phyloP scores from a whole-genome alignment of 2,113 vertebrate genomes.

The Ursus arctos region DNA sequence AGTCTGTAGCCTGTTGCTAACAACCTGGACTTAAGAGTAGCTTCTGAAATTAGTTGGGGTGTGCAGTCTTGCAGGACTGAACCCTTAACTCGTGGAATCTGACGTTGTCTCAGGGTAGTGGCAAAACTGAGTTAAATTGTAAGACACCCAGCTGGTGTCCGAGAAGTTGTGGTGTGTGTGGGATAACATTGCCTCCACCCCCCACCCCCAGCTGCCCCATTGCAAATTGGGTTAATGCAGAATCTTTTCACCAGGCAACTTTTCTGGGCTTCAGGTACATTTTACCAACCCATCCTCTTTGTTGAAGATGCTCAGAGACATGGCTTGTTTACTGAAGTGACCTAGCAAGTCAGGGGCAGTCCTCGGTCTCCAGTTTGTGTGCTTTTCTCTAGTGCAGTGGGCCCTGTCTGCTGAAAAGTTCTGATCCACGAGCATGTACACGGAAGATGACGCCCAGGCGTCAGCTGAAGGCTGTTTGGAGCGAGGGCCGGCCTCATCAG shows the following conservation, averaged over 20 bases:
- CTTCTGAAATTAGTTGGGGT: background rate
- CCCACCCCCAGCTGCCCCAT: rapidly evolving
- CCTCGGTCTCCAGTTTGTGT: background rate
- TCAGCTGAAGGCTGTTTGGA: background rate
- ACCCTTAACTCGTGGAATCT: background rate
- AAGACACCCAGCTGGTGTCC: background rate
- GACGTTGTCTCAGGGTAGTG: background rate
- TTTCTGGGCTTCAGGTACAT: background rate
- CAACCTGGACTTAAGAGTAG: background rate
- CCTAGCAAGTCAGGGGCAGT: background rate
- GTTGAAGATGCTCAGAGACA: background rate
- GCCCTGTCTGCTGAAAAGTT: background rate
- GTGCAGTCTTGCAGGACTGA: background rate
- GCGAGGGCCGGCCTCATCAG: background rate
- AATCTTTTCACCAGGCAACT: background rate
- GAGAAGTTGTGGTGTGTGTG: background rate
- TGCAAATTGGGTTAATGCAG: background rate
- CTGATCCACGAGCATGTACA: background rate
- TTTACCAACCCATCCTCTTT: background rate
- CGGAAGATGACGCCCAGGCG: background rate
- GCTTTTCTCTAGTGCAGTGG: background rate
- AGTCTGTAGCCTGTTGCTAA: too few species aligned
- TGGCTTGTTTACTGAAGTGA: background rate
- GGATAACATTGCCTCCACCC: background rate
- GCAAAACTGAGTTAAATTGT: background rate